Percentiles rank a stretch among this genome's conserved stretches.
Conservation (phyloP, 2,797 vertebrate genomes). For the Sebastes jordani region DNA sequence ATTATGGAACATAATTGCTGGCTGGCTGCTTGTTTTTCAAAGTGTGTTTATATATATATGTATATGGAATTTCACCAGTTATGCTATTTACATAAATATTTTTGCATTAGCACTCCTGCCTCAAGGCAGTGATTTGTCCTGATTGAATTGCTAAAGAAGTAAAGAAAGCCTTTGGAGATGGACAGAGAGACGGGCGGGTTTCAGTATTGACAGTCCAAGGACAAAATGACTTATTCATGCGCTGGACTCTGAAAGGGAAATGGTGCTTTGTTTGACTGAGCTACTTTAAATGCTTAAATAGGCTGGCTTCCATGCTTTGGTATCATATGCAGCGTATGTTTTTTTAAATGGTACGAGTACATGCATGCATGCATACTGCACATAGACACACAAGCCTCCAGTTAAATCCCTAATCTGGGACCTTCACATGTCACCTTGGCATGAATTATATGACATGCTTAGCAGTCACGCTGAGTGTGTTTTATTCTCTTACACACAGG, state of each 20-base stretch:
- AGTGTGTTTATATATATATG: neutral
- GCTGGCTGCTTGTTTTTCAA: neutral
- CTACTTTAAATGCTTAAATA: neutral
- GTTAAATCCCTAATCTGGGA: slow-evolving; percentile 21
- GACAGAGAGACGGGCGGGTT: neutral
- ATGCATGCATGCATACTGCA: neutral
- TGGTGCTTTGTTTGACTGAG: slow-evolving; percentile 5
- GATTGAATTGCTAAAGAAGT: neutral
- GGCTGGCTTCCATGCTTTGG: neutral
- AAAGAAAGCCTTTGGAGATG: neutral
- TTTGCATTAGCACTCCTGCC: neutral
- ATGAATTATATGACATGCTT: neutral
- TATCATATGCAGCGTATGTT: neutral
- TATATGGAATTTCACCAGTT: neutral
- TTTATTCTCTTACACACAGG: no score
- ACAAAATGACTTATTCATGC: slow-evolving; percentile 48
- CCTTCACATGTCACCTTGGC: slow-evolving; percentile 17
- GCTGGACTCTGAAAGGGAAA: slow-evolving; percentile 14
- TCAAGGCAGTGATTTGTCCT: slow-evolving; percentile 14
- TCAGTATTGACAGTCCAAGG: slow-evolving; percentile 32
- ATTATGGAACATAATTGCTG: neutral
- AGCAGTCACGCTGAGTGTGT: neutral
- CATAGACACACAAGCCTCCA: neutral
- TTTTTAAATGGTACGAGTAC: neutral
- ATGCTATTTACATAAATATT: slow-evolving; percentile 1